Percentiles rank a stretch among this genome's conserved stretches.
Evolutionary conservation across 2,113 vertebrate genomes (phyloP).

Genomic region (Apteryx owenii): DNA sequence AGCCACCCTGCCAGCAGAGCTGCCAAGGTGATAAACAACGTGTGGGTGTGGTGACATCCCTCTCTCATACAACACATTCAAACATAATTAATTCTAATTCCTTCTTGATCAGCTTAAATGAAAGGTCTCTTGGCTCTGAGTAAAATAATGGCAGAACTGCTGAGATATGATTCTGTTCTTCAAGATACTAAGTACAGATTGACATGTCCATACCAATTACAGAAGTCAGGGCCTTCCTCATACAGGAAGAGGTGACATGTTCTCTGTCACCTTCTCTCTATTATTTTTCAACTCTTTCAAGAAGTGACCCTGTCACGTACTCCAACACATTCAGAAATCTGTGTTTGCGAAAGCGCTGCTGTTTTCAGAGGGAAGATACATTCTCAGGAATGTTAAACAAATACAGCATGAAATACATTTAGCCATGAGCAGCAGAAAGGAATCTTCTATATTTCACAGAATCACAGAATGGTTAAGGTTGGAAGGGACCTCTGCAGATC

Average conservation of each 20-base stretch:
- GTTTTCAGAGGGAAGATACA: not conserved
- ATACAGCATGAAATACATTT: not conserved
- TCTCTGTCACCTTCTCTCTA: not conserved
- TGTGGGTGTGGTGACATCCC: not conserved
- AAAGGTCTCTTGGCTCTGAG: not conserved
- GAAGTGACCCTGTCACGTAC: not conserved
- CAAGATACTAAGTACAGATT: not conserved
- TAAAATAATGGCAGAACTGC: not conserved
- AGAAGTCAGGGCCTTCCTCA: not conserved
- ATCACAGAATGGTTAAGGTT: too few species aligned
- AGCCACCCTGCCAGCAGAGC: not conserved
- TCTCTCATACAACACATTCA: not conserved
- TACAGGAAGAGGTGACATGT: not conserved
- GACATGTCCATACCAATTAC: fast-evolving
- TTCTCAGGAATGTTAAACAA: not conserved
- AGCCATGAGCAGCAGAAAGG: not conserved
- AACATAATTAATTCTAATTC: not conserved
- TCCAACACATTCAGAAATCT: not conserved
- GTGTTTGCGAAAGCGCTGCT: not conserved
- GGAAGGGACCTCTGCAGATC: too few species aligned
- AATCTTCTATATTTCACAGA: not conserved
- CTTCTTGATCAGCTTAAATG: not conserved
- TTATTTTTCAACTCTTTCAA: not conserved
- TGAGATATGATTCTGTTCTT: not conserved
- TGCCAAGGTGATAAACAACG: not conserved